Evolutionary conservation across 1,140 invertebrate genomes (phyloP), one percentile per base, ranked within the genome.

Genomic region (Sycophila sp.): DNA sequence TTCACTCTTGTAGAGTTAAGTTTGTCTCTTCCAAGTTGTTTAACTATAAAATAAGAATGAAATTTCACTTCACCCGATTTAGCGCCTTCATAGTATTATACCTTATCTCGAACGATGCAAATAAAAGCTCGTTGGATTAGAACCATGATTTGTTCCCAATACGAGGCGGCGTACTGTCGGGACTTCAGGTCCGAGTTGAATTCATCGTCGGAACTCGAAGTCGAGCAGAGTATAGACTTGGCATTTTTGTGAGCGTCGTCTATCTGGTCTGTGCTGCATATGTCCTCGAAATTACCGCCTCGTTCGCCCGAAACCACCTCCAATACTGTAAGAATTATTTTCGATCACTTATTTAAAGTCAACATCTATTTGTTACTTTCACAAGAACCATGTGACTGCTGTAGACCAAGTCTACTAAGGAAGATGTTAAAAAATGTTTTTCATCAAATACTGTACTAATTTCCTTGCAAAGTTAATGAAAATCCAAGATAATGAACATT

Each of bases 21-120:
- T n/a, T n/a, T n/a, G n/a, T n/a, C n/a, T n/a, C n/a, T n/a, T n/a
- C n/a, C n/a, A n/a, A n/a, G n/a, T n/a, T n/a, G n/a, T n/a, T n/a
- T n/a, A n/a, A n/a, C n/a, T n/a, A n/a, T n/a, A n/a, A n/a, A n/a
- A n/a, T n/a, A n/a, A n/a, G n/a, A n/a, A n/a, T n/a, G n/a, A n/a
- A n/a, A n/a, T n/a, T n/a, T n/a, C n/a, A n/a, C n/a, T n/a, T n/a
- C n/a, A n/a, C n/a, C n/a, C n/a, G n/a, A n/a, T n/a, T n/a, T n/a
- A n/a, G n/a, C n/a, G n/a, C n/a, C n/a, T n/a, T n/a, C n/a, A n/a
- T n/a, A n/a, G n/a, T n/a, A 69, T 73, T 80, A 79, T 80, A 92
- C 91, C 63, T 87, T 85, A 80, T 92, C 91, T 72, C 91, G 85
- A 45, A 87, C 84, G 10, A 89, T 90, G 53, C 88, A 90, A 56